Evolutionary conservation across 2,113 vertebrate genomes (phyloP).

Genomic region (Varanus komodoensis): DNA sequence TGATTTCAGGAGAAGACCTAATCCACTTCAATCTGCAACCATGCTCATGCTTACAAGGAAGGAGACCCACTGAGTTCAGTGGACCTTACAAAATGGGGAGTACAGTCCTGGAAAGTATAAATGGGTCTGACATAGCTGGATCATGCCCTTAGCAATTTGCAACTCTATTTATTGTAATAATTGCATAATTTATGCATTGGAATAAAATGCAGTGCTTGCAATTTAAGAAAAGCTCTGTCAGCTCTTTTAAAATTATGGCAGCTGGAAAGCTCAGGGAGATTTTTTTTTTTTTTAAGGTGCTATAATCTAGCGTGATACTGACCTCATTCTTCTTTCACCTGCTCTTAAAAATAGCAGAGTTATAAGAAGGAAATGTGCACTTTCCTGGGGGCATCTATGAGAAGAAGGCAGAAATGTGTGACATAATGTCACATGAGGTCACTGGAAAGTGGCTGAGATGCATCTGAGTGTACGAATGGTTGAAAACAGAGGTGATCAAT

Average conservation of each 20-base stretch:
- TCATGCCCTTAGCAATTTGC: background rate
- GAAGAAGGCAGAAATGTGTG: conserved; percentile 1
- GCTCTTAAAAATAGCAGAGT: conserved; percentile 8
- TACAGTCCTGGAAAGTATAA: background rate
- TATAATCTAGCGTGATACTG: background rate
- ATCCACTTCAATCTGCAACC: background rate
- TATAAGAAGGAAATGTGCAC: background rate
- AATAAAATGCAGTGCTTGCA: background rate
- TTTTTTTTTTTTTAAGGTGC: background rate
- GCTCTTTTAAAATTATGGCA: background rate
- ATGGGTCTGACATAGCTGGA: background rate
- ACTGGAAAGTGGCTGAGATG: background rate
- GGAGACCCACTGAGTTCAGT: background rate
- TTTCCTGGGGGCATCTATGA: background rate
- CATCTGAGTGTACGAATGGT: background rate
- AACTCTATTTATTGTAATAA: background rate
- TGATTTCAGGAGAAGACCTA: background rate
- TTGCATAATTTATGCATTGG: background rate
- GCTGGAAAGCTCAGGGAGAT: background rate
- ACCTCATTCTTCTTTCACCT: conserved; percentile 10
- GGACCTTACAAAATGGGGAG: no score
- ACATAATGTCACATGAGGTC: background rate
- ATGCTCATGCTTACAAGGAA: background rate
- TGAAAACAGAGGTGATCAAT: background rate
- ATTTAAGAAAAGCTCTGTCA: background rate